phyloP scores from a whole-genome alignment of 2,888 invertebrate genomes.

The Gibbula magus region DNA sequence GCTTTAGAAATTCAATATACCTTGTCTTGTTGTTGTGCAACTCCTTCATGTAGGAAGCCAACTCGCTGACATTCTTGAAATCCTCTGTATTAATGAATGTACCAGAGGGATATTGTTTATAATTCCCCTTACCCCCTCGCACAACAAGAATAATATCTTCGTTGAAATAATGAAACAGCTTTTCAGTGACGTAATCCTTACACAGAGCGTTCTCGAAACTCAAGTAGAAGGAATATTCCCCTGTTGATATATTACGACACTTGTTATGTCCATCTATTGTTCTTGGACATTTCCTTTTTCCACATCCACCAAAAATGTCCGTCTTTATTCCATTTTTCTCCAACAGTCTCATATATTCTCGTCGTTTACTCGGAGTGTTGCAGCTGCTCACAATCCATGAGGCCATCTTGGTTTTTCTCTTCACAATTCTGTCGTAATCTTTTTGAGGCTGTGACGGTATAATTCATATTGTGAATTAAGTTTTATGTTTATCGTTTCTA shows the following conservation, averaged over 20 bases:
- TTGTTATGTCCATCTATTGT: neutral
- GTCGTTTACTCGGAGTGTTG: neutral
- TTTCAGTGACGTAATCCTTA: slow-evolving; percentile 14
- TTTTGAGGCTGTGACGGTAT: neutral
- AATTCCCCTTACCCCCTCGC: neutral
- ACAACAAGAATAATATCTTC: slow-evolving; percentile 2
- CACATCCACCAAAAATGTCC: slow-evolving; percentile 2
- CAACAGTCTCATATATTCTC: neutral
- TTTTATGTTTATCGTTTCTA: too few species aligned
- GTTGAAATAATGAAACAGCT: neutral
- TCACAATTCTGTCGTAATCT: neutral
- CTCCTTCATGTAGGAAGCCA: neutral
- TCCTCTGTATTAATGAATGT: slow-evolving; percentile 3
- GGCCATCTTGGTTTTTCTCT: neutral
- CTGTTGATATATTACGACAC: neutral
- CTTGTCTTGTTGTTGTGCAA: neutral
- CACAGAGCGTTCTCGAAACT: neutral
- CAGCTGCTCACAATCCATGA: slow-evolving; percentile 10
- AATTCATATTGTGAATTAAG: too few species aligned
- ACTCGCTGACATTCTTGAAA: neutral
- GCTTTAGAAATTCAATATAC: neutral
- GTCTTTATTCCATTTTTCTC: neutral
- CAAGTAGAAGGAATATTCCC: neutral
- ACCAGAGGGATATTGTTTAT: neutral
- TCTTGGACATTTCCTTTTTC: neutral